Evolutionary conservation across 2,113 vertebrate species (phyloP).

Genomic region (Cyanoramphus novaezelandiae): DNA sequence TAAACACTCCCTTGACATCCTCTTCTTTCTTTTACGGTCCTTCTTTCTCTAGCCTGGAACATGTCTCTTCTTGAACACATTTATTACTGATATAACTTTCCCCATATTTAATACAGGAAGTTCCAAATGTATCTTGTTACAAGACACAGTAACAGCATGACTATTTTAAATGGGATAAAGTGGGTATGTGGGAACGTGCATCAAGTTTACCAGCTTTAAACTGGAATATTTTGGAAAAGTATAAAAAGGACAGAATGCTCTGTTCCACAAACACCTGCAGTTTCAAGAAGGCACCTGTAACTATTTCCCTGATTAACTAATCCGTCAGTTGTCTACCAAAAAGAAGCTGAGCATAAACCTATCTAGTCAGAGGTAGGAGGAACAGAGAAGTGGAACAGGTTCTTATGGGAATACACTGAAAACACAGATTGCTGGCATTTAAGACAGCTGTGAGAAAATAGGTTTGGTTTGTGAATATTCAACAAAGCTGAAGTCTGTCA

Average conservation of each 20-base stretch:
- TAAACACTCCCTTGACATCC: background rate
- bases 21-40: background rate
- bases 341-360: background rate
- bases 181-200: background rate
- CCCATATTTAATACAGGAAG: background rate
- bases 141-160: background rate
- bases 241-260: background rate
- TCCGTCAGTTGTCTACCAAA: background rate
- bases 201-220: background rate
- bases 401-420: slow-evolving; percentile 23
- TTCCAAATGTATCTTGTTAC: background rate
- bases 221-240: background rate
- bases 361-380: background rate
- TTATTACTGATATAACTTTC: background rate
- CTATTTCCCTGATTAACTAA: background rate
- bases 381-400: background rate
- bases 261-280: background rate
- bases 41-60: background rate
- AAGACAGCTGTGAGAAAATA: slow-evolving; percentile 17
- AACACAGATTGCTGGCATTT: background rate
- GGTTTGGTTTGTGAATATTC: background rate
- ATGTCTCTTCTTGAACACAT: background rate
- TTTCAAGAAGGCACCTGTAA: background rate
- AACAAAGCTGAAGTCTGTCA: slow-evolving; percentile 5
- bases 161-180: slow-evolving; percentile 33